Evolutionary conservation across 1,140 invertebrate species (phyloP).

Genomic region (Microplitis mediator): DNA sequence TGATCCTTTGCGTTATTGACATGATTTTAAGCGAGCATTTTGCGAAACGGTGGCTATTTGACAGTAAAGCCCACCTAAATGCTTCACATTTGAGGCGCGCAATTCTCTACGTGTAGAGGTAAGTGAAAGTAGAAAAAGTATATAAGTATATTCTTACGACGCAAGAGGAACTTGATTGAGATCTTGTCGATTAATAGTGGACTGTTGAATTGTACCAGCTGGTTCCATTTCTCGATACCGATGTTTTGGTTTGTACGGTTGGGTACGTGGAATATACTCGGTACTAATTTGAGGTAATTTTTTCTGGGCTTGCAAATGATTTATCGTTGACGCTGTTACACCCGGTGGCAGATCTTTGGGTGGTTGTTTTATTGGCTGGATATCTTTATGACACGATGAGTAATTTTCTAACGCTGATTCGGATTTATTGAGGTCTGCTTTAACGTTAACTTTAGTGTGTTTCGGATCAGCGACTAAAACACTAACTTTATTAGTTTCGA

Average conservation of each 20-base stretch:
- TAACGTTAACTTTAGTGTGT: conserved; percentile 68
- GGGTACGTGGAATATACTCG: conserved; percentile 41
- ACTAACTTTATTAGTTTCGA: conserved; percentile 71
- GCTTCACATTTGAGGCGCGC: no score
- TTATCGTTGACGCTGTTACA: conserved; percentile 43
- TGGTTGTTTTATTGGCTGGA: background rate
- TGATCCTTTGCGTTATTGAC: no score
- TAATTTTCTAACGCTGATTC: conserved; percentile 24
- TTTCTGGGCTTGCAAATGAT: conserved; percentile 44
- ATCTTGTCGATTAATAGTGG: background rate
- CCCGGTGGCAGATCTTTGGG: conserved; percentile 42
- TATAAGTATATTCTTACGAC: background rate
- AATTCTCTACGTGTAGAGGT: no score
- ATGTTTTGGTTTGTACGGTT: conserved; percentile 35
- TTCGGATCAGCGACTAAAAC: conserved; percentile 71
- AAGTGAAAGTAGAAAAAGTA: no score
- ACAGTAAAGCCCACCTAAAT: no score
- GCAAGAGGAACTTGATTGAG: background rate
- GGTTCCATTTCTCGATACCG: conserved; percentile 34
- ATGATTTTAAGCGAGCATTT: no score
- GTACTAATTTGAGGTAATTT: conserved; percentile 34
- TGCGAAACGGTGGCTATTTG: no score
- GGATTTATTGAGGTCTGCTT: conserved; percentile 57
- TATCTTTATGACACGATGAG: background rate
- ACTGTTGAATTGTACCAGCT: no score